Percentiles rank a stretch among this genome's conserved stretches.
Evolutionary conservation across 2,113 vertebrate species (phyloP).

Genomic region (Misgurnus anguillicaudatus): DNA sequence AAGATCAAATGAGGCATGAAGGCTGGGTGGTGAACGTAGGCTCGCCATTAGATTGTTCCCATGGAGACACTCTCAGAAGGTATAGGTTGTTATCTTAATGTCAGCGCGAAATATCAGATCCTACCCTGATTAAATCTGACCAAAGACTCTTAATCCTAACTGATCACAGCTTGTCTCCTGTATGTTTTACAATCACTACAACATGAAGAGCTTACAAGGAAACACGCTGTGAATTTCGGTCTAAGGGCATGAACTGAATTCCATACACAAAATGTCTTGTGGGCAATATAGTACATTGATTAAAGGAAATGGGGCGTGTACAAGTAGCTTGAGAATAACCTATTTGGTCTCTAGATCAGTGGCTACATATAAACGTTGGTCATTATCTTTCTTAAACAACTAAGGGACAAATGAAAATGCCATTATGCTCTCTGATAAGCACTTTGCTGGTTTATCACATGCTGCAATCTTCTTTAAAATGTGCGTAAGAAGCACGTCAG

Average conservation of each 20-base stretch:
- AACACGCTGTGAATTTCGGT: not conserved
- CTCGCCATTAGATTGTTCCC: conserved; percentile 14
- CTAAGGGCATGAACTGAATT: not conserved
- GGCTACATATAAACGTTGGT: conserved; percentile 32
- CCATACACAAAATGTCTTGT: not conserved
- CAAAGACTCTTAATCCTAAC: conserved; percentile 30
- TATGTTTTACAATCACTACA: conserved; percentile 18
- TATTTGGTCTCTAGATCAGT: conserved; percentile 3
- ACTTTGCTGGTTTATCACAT: conserved; percentile 35
- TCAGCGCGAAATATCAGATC: conserved; percentile 40
- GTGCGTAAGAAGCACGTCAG: not conserved
- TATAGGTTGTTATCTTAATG: conserved; percentile 29
- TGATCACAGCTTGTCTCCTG: conserved; percentile 21
- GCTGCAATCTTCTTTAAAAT: conserved; percentile 4
- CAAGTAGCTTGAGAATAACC: not conserved
- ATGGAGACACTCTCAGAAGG: conserved; percentile 28
- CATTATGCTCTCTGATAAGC: conserved; percentile 13
- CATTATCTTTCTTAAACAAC: conserved; percentile 27
- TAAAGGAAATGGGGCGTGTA: not conserved
- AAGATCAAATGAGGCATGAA: conserved; percentile 47
- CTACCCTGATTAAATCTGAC: conserved; percentile 38
- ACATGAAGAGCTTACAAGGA: not conserved
- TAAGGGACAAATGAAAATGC: conserved; percentile 23
- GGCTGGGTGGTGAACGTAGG: conserved; percentile 22
- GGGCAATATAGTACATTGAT: not conserved